Evolutionary conservation across 2,113 vertebrate genomes (phyloP).

Genomic region (Python bivittatus): DNA sequence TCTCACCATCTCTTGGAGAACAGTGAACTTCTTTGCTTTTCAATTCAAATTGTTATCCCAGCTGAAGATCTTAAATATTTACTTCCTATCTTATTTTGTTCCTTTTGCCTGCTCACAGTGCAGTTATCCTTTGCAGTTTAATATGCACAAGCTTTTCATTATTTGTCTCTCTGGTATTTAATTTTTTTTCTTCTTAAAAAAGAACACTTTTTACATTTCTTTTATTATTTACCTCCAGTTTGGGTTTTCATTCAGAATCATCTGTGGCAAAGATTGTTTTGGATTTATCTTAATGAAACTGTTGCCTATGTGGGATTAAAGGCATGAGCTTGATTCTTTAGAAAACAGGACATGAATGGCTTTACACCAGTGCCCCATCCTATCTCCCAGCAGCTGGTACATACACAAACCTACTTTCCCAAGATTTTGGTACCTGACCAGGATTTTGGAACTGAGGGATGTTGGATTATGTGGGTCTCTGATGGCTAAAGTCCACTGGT

Average conservation of each 20-base stretch:
- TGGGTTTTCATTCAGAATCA: not conserved
- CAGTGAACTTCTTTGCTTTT: slow-evolving; percentile 37
- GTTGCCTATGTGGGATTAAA: not conserved
- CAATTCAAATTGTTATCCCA: slow-evolving; percentile 1
- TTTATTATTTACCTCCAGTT: not conserved
- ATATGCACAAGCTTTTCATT: not conserved
- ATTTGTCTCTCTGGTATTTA: slow-evolving; percentile 16
- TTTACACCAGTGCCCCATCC: not conserved
- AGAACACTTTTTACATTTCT: not conserved
- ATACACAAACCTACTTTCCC: not conserved
- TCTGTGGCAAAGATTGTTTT: not conserved
- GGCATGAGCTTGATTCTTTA: not conserved
- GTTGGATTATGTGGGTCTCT: not conserved
- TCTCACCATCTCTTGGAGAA: not conserved
- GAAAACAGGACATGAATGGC: not conserved
- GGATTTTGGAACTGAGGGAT: not conserved
- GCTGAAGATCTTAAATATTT: slow-evolving; percentile 10
- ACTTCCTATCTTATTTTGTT: not conserved
- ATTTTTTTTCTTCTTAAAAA: slow-evolving; percentile 12
- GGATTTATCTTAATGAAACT: not conserved
- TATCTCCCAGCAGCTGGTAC: not conserved
- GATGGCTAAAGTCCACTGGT: not conserved
- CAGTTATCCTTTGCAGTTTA: slow-evolving; percentile 14
- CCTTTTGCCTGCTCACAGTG: not conserved
- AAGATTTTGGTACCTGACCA: not conserved